Percentiles rank a stretch among this genome's conserved stretches.
Conservation (phyloP, 2,888 invertebrate genomes). For the Drosophila paucipuncta region DNA sequence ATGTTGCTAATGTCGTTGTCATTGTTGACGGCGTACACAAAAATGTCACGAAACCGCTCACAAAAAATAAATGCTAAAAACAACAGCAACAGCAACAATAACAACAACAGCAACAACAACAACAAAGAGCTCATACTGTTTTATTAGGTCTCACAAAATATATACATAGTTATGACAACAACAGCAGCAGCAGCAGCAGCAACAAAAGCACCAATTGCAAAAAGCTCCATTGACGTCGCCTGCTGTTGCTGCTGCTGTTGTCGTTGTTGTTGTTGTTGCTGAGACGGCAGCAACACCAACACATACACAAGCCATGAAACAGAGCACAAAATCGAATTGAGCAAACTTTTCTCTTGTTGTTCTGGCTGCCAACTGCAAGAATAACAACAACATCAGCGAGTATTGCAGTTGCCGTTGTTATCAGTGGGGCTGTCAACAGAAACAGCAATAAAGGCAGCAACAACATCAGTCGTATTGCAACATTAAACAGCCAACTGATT, state of each 20-base stretch:
- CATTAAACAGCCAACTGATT: constrained; percentile 57
- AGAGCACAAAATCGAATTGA: constrained; percentile 21
- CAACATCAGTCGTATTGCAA: constrained; percentile 41
- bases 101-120: constrained; percentile 45
- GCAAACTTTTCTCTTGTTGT: constrained; percentile 53
- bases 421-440: constrained; percentile 32
- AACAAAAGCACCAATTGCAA: constrained; percentile 33
- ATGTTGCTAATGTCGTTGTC: constrained; percentile 57
- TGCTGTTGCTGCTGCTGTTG: constrained; percentile 12
- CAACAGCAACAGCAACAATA: constrained; percentile 36
- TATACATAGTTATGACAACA: constrained; percentile 50
- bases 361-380: constrained; percentile 32
- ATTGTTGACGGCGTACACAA: constrained; percentile 43
- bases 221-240: constrained; percentile 36
- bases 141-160: constrained; percentile 67
- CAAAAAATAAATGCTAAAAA: constrained; percentile 34
- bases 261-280: constrained; percentile 26
- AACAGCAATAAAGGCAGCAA: constrained; percentile 10
- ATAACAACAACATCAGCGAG: constrained; percentile 20
- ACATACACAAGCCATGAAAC: constrained; percentile 22
- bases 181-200: constrained; percentile 13
- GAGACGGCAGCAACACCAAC: constrained; percentile 41
- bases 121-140: constrained; percentile 52
- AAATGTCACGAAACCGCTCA: constrained; percentile 66
- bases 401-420: constrained; percentile 46